A percentile compares a stretch with the other conserved stretches of the same genome.
phyloP scores from a whole-genome alignment of 2,797 vertebrate species.

The Austrolebias charrua region DNA sequence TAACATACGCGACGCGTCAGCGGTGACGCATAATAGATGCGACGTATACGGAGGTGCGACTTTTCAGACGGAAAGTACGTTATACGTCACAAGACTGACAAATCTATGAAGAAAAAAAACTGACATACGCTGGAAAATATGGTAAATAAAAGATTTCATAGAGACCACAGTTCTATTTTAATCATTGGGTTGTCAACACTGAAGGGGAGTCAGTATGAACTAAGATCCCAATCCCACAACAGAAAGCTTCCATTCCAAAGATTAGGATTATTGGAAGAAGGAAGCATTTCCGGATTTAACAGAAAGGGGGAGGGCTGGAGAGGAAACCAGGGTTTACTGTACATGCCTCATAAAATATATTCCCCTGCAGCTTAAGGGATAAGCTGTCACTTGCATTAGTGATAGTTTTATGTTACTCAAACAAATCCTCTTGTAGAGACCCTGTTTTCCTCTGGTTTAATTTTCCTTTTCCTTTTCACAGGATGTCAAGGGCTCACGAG shows the following conservation, averaged over 20 bases:
- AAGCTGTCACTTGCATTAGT: constrained; percentile 7
- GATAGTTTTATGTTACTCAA: neutral
- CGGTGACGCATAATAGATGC: too few species aligned
- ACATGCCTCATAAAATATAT: constrained; percentile 17
- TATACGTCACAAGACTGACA: too few species aligned
- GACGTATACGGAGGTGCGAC: too few species aligned
- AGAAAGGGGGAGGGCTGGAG: constrained; percentile 41
- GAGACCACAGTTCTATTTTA: constrained; percentile 16
- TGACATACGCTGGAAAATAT: too few species aligned
- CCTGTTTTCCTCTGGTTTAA: too few species aligned
- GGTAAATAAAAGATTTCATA: neutral
- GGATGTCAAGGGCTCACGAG: constrained; percentile 77
- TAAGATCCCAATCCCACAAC: constrained; percentile 62
- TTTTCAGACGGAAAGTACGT: too few species aligned
- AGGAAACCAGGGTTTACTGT: constrained; percentile 22
- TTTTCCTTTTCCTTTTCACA: constrained; percentile 42
- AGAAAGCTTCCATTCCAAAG: constrained; percentile 65
- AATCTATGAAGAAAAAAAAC: too few species aligned
- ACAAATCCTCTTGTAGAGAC: neutral
- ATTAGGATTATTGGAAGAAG: constrained; percentile 70
- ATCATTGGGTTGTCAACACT: constrained; percentile 16
- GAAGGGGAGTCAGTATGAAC: constrained; percentile 56
- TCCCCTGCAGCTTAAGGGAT: constrained; percentile 16
- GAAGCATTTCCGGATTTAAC: constrained; percentile 62
- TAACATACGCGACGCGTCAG: too few species aligned